Evolutionary conservation across 2,888 invertebrate species (phyloP).

Genomic region (Papilio gigon): DNA sequence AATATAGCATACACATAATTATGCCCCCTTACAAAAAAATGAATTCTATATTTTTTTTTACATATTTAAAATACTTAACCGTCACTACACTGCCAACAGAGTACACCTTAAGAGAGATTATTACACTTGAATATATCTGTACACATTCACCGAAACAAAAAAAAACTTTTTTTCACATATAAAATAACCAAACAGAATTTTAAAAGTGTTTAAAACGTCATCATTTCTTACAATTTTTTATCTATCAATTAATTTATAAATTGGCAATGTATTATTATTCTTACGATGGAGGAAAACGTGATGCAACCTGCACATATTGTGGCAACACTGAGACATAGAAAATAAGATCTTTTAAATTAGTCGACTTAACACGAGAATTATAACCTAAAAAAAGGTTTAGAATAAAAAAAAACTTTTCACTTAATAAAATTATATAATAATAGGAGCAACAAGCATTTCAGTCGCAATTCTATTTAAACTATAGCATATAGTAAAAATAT

Average conservation of each 20-base stretch:
- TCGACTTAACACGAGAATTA: neutral
- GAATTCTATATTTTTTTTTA: neutral
- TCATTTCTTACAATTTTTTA: neutral
- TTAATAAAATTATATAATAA: neutral
- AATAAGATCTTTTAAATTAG: no score
- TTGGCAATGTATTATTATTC: no score
- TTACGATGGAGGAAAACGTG: no score
- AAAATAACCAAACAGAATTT: neutral
- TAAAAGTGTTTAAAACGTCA: neutral
- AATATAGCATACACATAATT: neutral
- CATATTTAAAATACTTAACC: neutral
- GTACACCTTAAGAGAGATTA: neutral
- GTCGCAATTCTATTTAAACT: conserved; percentile 1
- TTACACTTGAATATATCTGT: neutral
- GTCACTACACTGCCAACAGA: neutral
- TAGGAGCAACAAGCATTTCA: conserved; percentile 6
- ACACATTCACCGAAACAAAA: neutral
- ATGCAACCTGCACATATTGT: neutral
- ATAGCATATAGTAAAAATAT: neutral
- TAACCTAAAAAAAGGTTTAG: neutral
- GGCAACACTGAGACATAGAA: neutral
- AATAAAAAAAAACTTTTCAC: neutral
- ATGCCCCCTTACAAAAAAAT: neutral
- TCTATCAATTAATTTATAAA: neutral
- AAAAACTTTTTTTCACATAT: neutral